Base-by-base conservation (phyloP, 2,888 invertebrate species). In the Chalcis sispes region DNA sequence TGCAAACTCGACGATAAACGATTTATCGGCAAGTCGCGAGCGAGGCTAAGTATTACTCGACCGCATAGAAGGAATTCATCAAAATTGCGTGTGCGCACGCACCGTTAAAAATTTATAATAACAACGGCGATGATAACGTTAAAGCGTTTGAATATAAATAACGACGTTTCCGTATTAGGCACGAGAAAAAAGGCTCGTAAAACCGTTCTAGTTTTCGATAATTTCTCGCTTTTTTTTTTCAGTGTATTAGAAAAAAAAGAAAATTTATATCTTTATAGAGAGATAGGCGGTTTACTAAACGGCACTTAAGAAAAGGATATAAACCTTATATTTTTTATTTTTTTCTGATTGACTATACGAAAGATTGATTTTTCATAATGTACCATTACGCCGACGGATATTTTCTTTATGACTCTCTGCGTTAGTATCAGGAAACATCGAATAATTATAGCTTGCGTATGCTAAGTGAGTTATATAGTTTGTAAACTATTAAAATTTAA, bases 361-460 rank as follows among this genome's bases (percentile, higher is more conserved):
- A 20, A 18, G 50, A n/a, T 18, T 50, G 62, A 71, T 71, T 71
- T 62, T 71, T 62, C 61, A 32, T 69, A 59, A 59, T 20, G 40
- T 48, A 32, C 46, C 29, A 36, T 1, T 40, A 5, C 13, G 5
- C 18, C 50, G 25, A 27, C 1, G 40, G 13, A 42, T 27, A 2
- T 13, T 13, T 23, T 15, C 15, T 70, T 52, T 54, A 62, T 42
- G 20, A 18, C 42, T 42, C 23, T n/a, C 27, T n/a, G 54, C 13
- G 2, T 10, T 10, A 59, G 36, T 50, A 3, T 50, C 4, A 20
- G 20, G 50, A 50, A 50, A 36, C 36, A 4, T 7, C 4, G 36
- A 36, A 7, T 36, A 36, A 36, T 36, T 36, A 36, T 10, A 10
- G 10, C 10, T 36, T 36, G 10, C 36, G 36, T 36, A 36, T 36